These are phyloP conservation scores for Gila orcuttii DNA, from an alignment of 2,113 vertebrate species.

Conservation along the genomic window DNA sequence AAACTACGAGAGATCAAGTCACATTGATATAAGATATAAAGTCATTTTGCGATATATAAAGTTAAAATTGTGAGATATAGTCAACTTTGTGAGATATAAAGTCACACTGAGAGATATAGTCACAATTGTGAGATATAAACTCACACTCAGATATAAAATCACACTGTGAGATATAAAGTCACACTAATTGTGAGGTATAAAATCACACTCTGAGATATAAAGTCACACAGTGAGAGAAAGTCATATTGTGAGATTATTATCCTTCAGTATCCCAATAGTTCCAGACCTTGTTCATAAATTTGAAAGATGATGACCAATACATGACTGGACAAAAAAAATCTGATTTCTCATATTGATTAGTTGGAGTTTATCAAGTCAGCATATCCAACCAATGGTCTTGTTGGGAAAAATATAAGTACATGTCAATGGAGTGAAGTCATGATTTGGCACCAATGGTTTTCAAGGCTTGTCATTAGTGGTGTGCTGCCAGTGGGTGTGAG, in stretches of 20 bases:
- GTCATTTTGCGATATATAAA: neutral
- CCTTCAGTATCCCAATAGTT: too few species aligned
- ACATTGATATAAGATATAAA: neutral
- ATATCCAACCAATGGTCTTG: neutral
- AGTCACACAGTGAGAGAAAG: neutral
- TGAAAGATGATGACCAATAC: neutral
- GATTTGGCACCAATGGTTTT: neutral
- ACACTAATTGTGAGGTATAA: neutral
- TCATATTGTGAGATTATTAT: neutral
- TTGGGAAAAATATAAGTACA: neutral
- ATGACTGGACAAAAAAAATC: neutral
- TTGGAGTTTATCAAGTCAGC: neutral
- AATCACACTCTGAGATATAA: neutral
- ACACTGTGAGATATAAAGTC: neutral
- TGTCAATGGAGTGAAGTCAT: neutral
- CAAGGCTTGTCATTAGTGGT: constrained; percentile 45
- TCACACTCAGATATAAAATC: neutral
- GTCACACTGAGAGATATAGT: neutral
- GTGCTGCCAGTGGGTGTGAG: constrained; percentile 30
- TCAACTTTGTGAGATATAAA: neutral
- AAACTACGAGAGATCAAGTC: neutral
- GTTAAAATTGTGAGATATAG: neutral
- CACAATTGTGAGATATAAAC: neutral
- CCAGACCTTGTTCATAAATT: neutral
- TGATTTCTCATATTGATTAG: constrained; percentile 2